Percentiles rank a stretch among this genome's conserved stretches.
Evolutionary conservation across 2,888 invertebrate species (phyloP).

Genomic region (Torymus aiolomorphi): DNA sequence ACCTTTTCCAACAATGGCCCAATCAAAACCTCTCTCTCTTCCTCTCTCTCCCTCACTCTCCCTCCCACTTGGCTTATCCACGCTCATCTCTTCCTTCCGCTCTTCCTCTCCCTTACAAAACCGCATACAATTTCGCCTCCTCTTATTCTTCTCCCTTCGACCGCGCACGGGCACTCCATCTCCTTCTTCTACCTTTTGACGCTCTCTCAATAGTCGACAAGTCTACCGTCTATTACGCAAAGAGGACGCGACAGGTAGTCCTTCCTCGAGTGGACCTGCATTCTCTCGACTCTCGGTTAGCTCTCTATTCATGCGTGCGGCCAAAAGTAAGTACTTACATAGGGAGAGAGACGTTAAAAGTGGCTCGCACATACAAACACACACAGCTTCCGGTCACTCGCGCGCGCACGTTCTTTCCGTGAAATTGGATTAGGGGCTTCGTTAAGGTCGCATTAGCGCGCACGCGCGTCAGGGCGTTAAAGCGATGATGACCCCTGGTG

Average conservation of each 20-base stretch:
- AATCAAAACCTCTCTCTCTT: no score
- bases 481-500: slow-evolving; percentile 61
- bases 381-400: slow-evolving; percentile 69
- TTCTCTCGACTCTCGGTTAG: no score
- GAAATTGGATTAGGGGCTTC: slow-evolving; percentile 72
- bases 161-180: no score
- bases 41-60: neutral
- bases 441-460: slow-evolving; percentile 68
- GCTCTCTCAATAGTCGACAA: no score
- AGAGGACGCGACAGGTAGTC: no score
- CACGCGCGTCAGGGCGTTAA: slow-evolving; percentile 62
- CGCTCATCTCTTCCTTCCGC: neutral
- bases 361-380: slow-evolving; percentile 33
- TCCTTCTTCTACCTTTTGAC: no score
- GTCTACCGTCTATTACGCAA: no score
- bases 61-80: neutral
- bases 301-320: slow-evolving; percentile 46
- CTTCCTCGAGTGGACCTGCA: no score
- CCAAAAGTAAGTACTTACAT: no score
- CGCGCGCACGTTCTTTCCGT: slow-evolving; percentile 56
- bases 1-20: no score
- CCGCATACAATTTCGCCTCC: neutral
- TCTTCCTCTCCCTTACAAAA: neutral
- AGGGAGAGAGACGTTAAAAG: neutral
- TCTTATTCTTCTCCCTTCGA: neutral